Percentiles rank a stretch among this genome's conserved stretches.
Evolutionary conservation across 2,113 vertebrate genomes (phyloP).

Genomic region (Probosciger aterrimus): DNA sequence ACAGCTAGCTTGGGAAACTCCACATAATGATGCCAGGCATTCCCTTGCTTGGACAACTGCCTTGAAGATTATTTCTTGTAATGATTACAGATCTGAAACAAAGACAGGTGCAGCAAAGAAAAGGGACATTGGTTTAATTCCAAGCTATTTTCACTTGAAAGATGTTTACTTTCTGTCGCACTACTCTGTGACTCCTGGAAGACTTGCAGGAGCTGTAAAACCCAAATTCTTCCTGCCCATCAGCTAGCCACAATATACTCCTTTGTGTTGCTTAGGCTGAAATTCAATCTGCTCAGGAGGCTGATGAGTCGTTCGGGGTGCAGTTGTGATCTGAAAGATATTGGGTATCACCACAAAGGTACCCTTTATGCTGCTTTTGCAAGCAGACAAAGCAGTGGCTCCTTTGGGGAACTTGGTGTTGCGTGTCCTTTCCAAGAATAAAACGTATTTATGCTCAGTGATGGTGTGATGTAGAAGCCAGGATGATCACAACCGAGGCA

Average conservation of each 20-base stretch:
- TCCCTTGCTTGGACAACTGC: not conserved
- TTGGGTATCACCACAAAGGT: not conserved
- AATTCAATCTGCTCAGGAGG: not conserved
- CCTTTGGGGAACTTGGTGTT: not conserved
- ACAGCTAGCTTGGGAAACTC: not conserved
- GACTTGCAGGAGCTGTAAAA: not conserved
- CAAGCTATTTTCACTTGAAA: not conserved
- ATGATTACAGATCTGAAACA: not conserved
- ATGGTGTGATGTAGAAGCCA: not conserved
- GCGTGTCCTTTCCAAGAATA: not conserved
- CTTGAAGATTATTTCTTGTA: not conserved
- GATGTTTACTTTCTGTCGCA: not conserved
- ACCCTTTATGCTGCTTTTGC: fast-evolving
- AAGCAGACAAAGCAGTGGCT: not conserved
- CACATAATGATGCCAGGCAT: not conserved
- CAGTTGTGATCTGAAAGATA: not conserved
- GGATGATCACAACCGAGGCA: not conserved
- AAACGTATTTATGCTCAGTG: not conserved
- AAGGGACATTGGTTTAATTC: not conserved
- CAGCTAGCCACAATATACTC: not conserved
- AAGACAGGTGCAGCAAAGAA: not conserved
- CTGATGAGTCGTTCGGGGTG: not conserved
- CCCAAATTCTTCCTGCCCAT: not conserved
- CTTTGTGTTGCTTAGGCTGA: not conserved
- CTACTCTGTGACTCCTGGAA: not conserved